Evolutionary conservation across 2,888 invertebrate genomes (phyloP), one percentile per base, ranked within the genome.

Genomic region (Calameuta idolon): DNA sequence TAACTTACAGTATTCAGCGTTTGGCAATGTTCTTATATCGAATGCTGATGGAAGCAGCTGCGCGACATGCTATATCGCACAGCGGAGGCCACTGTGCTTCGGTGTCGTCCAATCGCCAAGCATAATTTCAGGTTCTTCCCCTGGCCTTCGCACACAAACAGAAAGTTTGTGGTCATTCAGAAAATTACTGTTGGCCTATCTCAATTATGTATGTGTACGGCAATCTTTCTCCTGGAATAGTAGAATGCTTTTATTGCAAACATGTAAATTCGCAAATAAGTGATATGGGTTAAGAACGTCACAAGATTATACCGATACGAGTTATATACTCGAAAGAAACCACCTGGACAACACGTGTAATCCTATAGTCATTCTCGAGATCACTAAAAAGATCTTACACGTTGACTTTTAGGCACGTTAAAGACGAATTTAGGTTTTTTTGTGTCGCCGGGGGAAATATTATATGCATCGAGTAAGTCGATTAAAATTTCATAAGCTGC

Each of bases 101-200:
- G 11, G 11, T 37, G 34, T 69, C 40, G 69, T 69, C 75, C 69
- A 34, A 40, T 77, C 31, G 40, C 35, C 77, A n/a, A 71, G 15
- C 12, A 77, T 74, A 37, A 40, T 69, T 73, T 69, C 74, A 69
- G 77, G 77, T 77, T 69, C 30, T 77, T 77, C 77, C 77, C 77
- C 77, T 11, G 40, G 40, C 12, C 35, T 33, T 31, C 37, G 4
- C 30, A 35, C 69, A 34, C 34, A 37, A 33, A 74, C 69, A 69
- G 74, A 75, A 77, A 77, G 77, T 77, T 77, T 12, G 74, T 68
- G 68, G 77, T 77, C 31, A 71, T 71, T 71, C 71, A 31, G 31
- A 34, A 23, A 71, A 71, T 33, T 34, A 71, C 55, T 55, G 55
- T 55, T 23, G 5, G 23, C 9, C 55, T 55, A 55, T 55, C 55